Conservation (phyloP, 2,888 invertebrate genomes). For the Drosophila lacicola region DNA sequence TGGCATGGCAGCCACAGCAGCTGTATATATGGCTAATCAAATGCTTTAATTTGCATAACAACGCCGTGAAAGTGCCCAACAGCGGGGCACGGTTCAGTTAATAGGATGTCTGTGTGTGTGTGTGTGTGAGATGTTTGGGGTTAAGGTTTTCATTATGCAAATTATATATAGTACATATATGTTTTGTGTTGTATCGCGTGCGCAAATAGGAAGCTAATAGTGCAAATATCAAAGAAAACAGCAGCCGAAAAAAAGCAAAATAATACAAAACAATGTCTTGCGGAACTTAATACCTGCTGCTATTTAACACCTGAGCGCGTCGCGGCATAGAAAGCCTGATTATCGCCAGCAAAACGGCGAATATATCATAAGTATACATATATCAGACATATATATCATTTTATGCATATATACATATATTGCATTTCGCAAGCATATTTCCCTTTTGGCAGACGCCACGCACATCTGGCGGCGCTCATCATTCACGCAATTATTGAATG, state of each 20-base stretch:
- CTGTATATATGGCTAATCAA: conserved; percentile 56
- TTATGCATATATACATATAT: conserved; percentile 54
- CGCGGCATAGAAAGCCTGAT: conserved; percentile 32
- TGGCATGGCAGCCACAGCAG: conserved; percentile 12
- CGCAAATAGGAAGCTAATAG: conserved; percentile 72
- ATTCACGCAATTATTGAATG: conserved; percentile 74
- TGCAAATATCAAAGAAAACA: conserved; percentile 53
- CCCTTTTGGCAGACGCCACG: conserved; percentile 49
- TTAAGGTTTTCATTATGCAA: conserved; percentile 80
- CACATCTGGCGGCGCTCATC: conserved; percentile 46
- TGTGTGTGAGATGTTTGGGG: conserved; percentile 49
- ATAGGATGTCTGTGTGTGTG: conserved; percentile 19
- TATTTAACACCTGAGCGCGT: conserved; percentile 76
- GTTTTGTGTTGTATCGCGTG: conserved; percentile 33
- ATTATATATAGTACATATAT: conserved; percentile 35
- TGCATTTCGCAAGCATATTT: conserved; percentile 56
- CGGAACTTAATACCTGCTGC: conserved; percentile 64
- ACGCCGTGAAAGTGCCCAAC: conserved; percentile 61
- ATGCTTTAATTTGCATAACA: conserved; percentile 78
- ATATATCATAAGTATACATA: conserved; percentile 9
- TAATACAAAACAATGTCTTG: conserved; percentile 59
- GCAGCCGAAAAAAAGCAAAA: conserved; percentile 46
- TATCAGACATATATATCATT: conserved; percentile 18
- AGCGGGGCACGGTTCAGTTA: conserved; percentile 70
- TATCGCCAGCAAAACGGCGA: conserved; percentile 23